Percentiles rank a stretch among this genome's conserved stretches.
These are phyloP conservation scores for Polypterus senegalus DNA, from an alignment of 2,113 vertebrate species.

Conservation along the genomic window DNA sequence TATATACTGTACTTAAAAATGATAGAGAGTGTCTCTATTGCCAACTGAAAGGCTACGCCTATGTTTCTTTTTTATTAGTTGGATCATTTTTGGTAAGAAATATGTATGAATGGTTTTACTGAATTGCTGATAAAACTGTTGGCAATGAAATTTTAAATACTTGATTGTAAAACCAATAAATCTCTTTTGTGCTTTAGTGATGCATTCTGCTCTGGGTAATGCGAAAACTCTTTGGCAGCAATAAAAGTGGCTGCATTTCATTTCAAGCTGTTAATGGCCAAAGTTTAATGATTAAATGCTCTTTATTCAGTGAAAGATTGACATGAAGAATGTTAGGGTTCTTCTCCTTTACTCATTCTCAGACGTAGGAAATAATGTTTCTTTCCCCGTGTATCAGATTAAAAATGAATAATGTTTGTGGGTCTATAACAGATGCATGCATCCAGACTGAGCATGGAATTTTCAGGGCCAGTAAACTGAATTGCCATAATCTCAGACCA, in stretches of 20 bases:
- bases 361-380: background rate
- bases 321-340: background rate
- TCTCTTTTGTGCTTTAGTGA: slow-evolving; percentile 28
- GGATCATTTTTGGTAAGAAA: too few species aligned
- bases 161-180: slow-evolving; percentile 45
- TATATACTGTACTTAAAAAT: too few species aligned
- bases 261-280: slow-evolving; percentile 4
- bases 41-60: too few species aligned
- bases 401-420: background rate
- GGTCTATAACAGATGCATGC: background rate
- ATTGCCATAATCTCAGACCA: background rate
- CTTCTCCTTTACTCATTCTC: background rate
- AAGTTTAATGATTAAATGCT: slow-evolving; percentile 11
- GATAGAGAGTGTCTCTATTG: too few species aligned
- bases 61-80: too few species aligned
- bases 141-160: slow-evolving; percentile 42
- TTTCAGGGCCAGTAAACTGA: background rate
- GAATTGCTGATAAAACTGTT: slow-evolving; percentile 30
- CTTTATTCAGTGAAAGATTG: slow-evolving; percentile 5
- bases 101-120: slow-evolving; percentile 2
- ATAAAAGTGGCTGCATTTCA: slow-evolving; percentile 2
- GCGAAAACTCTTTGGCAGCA: background rate
- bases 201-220: slow-evolving; percentile 15
- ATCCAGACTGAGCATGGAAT: background rate
- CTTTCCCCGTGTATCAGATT: background rate